Evolutionary conservation across 2,888 invertebrate genomes (phyloP).

Genomic region (Heliconius ismenius): DNA sequence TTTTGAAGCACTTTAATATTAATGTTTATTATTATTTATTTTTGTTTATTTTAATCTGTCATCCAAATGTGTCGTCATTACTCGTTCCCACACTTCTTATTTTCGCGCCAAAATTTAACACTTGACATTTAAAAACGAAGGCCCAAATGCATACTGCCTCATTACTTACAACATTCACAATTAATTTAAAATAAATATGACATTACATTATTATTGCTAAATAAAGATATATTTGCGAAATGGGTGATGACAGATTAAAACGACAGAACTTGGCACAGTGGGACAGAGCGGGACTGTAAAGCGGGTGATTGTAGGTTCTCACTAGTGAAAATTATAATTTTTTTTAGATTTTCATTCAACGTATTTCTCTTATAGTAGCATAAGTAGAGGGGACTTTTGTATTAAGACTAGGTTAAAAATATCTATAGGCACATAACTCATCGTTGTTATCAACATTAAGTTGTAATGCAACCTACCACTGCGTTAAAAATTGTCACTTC

Average conservation of each 20-base stretch:
- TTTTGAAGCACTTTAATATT: background rate
- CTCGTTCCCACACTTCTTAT: background rate
- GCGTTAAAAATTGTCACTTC: background rate
- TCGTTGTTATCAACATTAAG: no score
- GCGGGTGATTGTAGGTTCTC: background rate
- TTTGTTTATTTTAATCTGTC: conserved; percentile 2
- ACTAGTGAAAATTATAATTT: background rate
- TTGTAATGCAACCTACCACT: no score
- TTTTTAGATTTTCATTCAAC: background rate
- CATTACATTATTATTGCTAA: background rate
- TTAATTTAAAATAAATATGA: conserved; percentile 4
- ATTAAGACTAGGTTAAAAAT: no score
- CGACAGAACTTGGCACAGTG: no score
- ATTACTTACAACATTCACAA: conserved; percentile 5
- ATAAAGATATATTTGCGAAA: background rate
- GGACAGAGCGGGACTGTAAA: background rate
- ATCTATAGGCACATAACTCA: no score
- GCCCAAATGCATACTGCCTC: conserved; percentile 8
- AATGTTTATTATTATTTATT: conserved; percentile 1
- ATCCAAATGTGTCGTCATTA: background rate
- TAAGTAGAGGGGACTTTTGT: no score
- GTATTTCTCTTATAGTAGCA: no score
- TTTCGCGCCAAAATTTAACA: conserved; percentile 16
- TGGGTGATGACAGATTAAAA: background rate
- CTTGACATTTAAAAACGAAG: conserved; percentile 15